These are phyloP conservation scores for Sus cebifrons DNA, from an alignment of 2,797 vertebrate genomes.

Conservation along the genomic window DNA sequence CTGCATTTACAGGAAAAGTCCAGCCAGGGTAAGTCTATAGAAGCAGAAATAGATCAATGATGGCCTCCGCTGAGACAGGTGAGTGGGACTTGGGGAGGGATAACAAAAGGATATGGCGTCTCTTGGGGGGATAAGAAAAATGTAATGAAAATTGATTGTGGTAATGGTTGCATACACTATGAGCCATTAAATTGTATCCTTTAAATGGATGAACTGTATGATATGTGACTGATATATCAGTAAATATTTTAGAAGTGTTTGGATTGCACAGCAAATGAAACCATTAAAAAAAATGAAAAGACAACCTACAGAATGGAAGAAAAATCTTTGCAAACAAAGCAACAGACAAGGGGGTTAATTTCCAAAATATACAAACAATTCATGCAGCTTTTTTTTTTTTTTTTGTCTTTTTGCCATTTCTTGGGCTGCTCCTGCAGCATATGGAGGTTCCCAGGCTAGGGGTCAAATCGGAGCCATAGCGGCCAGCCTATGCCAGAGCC, in stretches of 20 bases:
- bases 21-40: not conserved
- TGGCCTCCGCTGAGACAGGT: not conserved
- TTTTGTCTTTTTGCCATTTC: too few relatives aligned
- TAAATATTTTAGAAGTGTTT: not conserved
- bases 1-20: not conserved
- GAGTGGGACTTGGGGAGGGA: too few relatives aligned
- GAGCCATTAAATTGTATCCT: not conserved
- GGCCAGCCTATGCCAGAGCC: too few relatives aligned
- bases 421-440: too few relatives aligned
- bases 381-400: too few relatives aligned
- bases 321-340: too few relatives aligned
- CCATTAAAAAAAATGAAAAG: too few relatives aligned
- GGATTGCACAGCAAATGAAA: not conserved
- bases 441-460: too few relatives aligned
- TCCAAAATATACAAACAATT: too few relatives aligned
- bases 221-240: not conserved
- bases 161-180: not conserved
- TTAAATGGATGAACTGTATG: not conserved
- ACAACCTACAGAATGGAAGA: too few relatives aligned
- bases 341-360: too few relatives aligned
- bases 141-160: not conserved
- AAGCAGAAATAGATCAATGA: not conserved
- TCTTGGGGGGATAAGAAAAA: not conserved
- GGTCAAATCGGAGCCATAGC: too few relatives aligned
- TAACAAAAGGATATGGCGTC: not conserved